Evolutionary conservation across 2,888 invertebrate species (phyloP).

Genomic region (Lathronympha strigana): DNA sequence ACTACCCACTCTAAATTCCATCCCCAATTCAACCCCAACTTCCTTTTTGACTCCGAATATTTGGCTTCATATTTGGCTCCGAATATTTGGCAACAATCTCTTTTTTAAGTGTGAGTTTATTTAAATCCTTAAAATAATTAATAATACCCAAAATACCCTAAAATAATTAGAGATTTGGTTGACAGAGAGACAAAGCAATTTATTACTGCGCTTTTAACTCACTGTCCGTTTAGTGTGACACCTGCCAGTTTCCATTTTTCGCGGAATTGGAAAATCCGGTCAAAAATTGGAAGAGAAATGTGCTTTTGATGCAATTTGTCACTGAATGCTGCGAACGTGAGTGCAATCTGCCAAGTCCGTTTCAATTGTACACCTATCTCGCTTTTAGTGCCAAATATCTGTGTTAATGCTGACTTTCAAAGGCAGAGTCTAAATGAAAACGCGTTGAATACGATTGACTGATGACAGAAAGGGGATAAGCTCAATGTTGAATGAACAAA

Average conservation of each 20-base stretch:
- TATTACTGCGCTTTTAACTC: not conserved
- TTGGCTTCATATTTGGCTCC: too few relatives aligned
- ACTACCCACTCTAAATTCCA: too few relatives aligned
- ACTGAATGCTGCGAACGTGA: slow-evolving; percentile 2
- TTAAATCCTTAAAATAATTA: not conserved
- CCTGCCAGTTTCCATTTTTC: not conserved
- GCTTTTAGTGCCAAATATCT: not conserved
- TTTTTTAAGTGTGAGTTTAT: too few relatives aligned
- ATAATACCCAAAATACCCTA: slow-evolving; percentile 3
- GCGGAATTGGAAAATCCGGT: not conserved
- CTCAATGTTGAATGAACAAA: too few relatives aligned
- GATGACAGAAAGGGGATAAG: too few relatives aligned
- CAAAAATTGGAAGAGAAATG: not conserved
- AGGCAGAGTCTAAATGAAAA: not conserved
- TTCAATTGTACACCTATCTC: not conserved
- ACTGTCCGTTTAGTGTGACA: not conserved
- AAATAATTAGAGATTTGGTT: not conserved
- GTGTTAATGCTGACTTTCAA: not conserved
- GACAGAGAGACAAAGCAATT: not conserved
- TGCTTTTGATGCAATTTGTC: slow-evolving; percentile 18
- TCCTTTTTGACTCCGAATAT: too few relatives aligned
- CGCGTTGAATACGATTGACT: not conserved
- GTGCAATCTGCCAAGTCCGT: not conserved
- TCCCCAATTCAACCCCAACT: too few relatives aligned
- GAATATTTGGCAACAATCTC: too few relatives aligned